Base-by-base conservation (phyloP, 1,140 invertebrate genomes). In the Lucilia cuprina region DNA sequence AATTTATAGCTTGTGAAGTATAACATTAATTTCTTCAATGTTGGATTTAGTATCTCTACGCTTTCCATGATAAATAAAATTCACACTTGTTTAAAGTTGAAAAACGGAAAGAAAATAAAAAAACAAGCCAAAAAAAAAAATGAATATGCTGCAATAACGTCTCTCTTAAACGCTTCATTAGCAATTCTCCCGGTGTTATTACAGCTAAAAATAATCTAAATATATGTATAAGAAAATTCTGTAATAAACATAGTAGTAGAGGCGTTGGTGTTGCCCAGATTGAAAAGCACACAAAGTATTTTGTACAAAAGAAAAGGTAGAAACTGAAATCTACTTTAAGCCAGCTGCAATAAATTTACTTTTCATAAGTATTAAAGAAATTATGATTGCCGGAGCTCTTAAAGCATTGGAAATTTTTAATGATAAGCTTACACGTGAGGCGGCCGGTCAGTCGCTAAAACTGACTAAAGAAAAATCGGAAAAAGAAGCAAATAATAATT, bases 81-180 rank as follows among this genome's bases (percentile, higher is more conserved):
- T 80, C 77, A 80, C 77, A 80, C 77, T 80, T 80, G 41, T 10
- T 49, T 50, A 70, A 70, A 21, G 50, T 55, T 17, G 17, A 13
- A 55, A 30, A 30, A 30, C 25, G 25, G 25, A 30, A 30, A 30
- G 25, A 30, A n/a, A n/a, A n/a, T n/a, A 7, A 12, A 55, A 55
- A 12, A 21, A 70, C 65, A 70, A 12, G 13, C n/a, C n/a, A 55
- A 55, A 55, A 55, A 12, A 55, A 41, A 41, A 3, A 41, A 41
- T 41, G 35, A 41, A 41, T 41, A 30, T 30, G 55, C n/a, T 2
- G 25, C 74, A n/a, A 5, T 41, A 21, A 19, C 41, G 77, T 50
- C 41, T 70, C 65, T 49, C 50, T 80, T 80, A 80, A 80, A 80
- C 77, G 77, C 77, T 80, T 80, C 77, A 80, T 80, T 80, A 80